These are phyloP conservation scores for Exocentrus adspersus DNA, from an alignment of 2,888 invertebrate species.

Conservation along the genomic window DNA sequence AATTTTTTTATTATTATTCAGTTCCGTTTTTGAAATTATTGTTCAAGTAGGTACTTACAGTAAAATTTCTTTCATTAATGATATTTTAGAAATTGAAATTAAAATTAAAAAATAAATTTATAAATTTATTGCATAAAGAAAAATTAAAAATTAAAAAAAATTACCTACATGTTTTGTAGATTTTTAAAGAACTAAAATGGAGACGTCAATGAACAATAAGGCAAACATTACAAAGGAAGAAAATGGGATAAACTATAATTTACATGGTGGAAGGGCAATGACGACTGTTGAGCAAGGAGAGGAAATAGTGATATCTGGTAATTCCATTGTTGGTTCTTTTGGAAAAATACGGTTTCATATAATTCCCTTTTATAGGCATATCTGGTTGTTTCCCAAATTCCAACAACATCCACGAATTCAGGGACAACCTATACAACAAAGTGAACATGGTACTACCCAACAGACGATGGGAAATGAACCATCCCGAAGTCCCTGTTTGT, in stretches of 20 bases:
- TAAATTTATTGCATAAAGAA: too few relatives aligned
- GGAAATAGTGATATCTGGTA: conserved; percentile 20
- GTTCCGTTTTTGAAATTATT: too few relatives aligned
- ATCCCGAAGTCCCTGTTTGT: conserved; percentile 67
- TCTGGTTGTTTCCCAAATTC: conserved; percentile 82
- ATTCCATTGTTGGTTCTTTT: neutral
- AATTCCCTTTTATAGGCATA: conserved; percentile 51
- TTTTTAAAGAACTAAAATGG: too few relatives aligned
- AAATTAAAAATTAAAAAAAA: too few relatives aligned
- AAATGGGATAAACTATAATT: neutral
- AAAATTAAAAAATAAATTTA: too few relatives aligned
- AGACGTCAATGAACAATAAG: too few relatives aligned
- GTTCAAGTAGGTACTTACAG: too few relatives aligned
- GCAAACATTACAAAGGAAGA: neutral
- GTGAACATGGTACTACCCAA: conserved; percentile 87
- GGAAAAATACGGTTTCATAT: too few relatives aligned
- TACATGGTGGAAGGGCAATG: neutral
- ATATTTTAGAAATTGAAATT: too few relatives aligned
- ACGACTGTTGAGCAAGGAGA: neutral
- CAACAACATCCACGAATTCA: conserved; percentile 75
- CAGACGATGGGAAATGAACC: conserved; percentile 76
- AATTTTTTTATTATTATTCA: too few relatives aligned
- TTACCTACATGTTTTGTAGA: too few relatives aligned
- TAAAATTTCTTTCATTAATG: too few relatives aligned
- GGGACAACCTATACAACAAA: conserved; percentile 76